Percentiles rank a stretch among this genome's conserved stretches.
Evolutionary conservation across 1,140 invertebrate species (phyloP).

Genomic region (Onthophagus taurus): DNA sequence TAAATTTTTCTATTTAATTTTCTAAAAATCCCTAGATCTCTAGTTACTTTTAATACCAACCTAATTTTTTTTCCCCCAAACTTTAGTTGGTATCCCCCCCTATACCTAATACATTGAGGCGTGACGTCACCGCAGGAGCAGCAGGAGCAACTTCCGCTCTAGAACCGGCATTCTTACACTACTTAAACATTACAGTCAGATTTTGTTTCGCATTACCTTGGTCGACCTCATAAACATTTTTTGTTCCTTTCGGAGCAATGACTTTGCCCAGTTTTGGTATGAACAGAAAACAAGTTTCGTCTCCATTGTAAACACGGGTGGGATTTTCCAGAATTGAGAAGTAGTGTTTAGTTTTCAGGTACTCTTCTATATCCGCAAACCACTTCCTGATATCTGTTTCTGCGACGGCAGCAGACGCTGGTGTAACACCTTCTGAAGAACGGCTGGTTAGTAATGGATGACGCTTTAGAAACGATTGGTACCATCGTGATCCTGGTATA

Average conservation of each 20-base stretch:
- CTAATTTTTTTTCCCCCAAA: no score
- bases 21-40: conserved; percentile 30
- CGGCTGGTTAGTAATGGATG: background rate
- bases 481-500: background rate
- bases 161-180: conserved; percentile 23
- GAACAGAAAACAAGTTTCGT: conserved; percentile 34
- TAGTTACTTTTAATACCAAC: no score
- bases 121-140: no score
- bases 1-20: no score
- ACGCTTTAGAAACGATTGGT: background rate
- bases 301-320: conserved; percentile 30
- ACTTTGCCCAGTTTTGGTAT: conserved; percentile 29
- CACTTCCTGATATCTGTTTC: background rate
- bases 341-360: conserved; percentile 12
- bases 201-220: conserved; percentile 21
- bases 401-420: background rate
- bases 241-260: conserved; percentile 15
- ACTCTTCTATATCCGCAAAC: no score
- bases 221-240: conserved; percentile 27
- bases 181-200: conserved; percentile 27
- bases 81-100: no score
- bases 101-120: no score
- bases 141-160: no score
- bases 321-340: conserved; percentile 26
- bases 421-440: background rate